These are phyloP conservation scores for Ochotona princeps DNA, from an alignment of 2,113 vertebrate genomes.

Conservation along the genomic window DNA sequence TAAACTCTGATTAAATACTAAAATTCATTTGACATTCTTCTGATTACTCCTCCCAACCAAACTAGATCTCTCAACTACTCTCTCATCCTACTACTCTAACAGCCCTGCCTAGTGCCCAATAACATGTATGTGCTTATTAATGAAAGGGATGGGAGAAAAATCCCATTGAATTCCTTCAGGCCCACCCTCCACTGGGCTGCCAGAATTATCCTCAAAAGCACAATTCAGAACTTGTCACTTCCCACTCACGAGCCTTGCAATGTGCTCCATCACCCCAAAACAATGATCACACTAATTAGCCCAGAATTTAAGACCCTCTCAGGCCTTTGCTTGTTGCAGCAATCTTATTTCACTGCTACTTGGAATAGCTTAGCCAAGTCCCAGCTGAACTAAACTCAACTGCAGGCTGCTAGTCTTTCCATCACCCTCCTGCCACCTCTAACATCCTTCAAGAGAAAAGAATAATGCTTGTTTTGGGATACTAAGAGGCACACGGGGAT, in stretches of 20 bases:
- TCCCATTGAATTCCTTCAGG: neutral
- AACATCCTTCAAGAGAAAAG: conserved; percentile 4
- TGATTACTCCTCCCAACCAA: neutral
- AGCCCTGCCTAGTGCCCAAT: neutral
- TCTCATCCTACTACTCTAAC: no score
- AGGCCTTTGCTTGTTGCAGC: neutral
- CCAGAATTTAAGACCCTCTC: neutral
- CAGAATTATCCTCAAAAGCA: neutral
- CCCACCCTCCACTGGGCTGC: neutral
- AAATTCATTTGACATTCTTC: neutral
- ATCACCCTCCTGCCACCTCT: neutral
- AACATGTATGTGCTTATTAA: neutral
- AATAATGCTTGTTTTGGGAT: neutral
- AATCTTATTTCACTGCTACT: neutral
- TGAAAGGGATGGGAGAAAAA: neutral
- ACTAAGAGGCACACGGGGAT: neutral
- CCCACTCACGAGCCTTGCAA: neutral
- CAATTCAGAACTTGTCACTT: neutral
- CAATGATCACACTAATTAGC: neutral
- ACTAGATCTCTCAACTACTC: neutral
- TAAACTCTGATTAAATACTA: neutral
- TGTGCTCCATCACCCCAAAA: neutral
- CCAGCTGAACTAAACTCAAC: neutral
- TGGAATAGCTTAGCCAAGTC: neutral
- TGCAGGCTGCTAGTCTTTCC: neutral